A percentile compares a stretch with the other conserved stretches of the same genome.
phyloP scores from a whole-genome alignment of 2,113 vertebrate genomes.

The Channa argus region DNA sequence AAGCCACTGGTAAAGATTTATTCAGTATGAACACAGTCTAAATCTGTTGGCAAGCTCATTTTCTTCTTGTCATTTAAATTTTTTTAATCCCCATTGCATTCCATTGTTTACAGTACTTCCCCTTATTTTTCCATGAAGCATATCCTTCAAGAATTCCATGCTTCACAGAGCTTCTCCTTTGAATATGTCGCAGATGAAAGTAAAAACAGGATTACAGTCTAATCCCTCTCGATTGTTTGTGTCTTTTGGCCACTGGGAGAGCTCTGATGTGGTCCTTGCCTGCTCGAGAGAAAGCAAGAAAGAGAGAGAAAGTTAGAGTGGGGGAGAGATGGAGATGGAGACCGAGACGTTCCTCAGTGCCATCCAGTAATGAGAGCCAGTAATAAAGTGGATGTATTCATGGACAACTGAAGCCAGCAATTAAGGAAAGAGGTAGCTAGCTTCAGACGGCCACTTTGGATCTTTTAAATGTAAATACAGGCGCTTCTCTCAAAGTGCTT shows the following conservation, averaged over 20 bases:
- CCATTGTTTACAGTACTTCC: conserved; percentile 72
- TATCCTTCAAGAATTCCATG: conserved; percentile 71
- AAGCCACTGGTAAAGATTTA: conserved; percentile 49
- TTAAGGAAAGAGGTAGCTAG: conserved; percentile 82
- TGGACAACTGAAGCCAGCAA: conserved; percentile 85
- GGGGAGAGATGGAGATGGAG: conserved; percentile 19
- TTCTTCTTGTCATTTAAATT: conserved; percentile 73
- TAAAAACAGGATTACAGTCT: conserved; percentile 83
- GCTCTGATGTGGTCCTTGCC: conserved; percentile 75
- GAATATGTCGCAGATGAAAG: conserved; percentile 81
- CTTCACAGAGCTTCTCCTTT: conserved; percentile 69
- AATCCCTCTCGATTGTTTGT: conserved; percentile 84
- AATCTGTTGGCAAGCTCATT: conserved; percentile 65
- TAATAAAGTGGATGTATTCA: conserved; percentile 83
- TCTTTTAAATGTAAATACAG: conserved; percentile 87
- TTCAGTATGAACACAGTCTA: conserved; percentile 41
- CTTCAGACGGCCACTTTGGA: conserved; percentile 82
- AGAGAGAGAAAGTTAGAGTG: background rate
- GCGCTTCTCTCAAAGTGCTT: conserved; percentile 78
- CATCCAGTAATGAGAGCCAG: conserved; percentile 75
- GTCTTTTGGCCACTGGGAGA: conserved; percentile 79
- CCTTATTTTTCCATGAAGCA: conserved; percentile 70
- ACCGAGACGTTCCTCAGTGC: conserved; percentile 63
- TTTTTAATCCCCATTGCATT: conserved; percentile 62
- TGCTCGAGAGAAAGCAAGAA: conserved; percentile 39